These are phyloP conservation scores for Acropora tenuis DNA, from an alignment of 64 coral and sea anemone species.

Conservation along the genomic window DNA sequence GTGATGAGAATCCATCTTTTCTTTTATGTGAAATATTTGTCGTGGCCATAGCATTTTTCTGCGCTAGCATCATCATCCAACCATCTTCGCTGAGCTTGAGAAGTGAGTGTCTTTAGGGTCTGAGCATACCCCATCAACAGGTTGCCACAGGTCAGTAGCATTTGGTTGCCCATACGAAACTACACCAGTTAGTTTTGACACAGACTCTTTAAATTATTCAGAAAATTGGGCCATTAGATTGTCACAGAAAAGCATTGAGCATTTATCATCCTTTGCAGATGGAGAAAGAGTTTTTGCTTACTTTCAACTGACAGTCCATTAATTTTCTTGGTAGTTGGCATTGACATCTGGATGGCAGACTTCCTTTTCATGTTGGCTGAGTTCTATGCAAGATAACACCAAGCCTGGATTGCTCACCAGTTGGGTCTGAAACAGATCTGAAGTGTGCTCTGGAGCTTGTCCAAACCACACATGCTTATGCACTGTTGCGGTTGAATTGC, in stretches of 20 bases:
- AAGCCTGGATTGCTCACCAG: conserved; percentile 38
- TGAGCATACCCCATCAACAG: conserved; percentile 49
- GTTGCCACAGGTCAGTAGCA: conserved; percentile 46
- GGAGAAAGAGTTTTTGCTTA: conserved; percentile 51
- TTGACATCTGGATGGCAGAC: conserved; percentile 57
- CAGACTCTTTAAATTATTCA: conserved; percentile 32
- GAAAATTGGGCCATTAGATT: conserved; percentile 56
- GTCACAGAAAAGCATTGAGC: conserved; percentile 38
- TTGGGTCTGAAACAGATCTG: conserved; percentile 56
- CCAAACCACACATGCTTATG: conserved; percentile 31
- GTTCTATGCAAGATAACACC: conserved; percentile 53
- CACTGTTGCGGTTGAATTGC: conserved; percentile 51
- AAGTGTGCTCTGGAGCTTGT: conserved; percentile 40
- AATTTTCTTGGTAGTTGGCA: conserved; percentile 55
- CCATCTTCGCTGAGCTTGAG: conserved; percentile 54
- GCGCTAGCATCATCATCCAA: conserved; percentile 49
- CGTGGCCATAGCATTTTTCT: conserved; percentile 47
- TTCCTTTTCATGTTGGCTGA: conserved; percentile 48
- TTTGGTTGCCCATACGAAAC: conserved; percentile 51
- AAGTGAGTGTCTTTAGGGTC: conserved; percentile 13
- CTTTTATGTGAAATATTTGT: conserved; percentile 47
- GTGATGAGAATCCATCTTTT: conserved; percentile 59
- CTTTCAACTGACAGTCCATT: conserved; percentile 56
- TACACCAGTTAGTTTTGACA: conserved; percentile 38
- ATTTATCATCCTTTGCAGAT: conserved; percentile 31